Base-by-base conservation (phyloP, 2,888 invertebrate genomes). In the Andricus curvator region DNA sequence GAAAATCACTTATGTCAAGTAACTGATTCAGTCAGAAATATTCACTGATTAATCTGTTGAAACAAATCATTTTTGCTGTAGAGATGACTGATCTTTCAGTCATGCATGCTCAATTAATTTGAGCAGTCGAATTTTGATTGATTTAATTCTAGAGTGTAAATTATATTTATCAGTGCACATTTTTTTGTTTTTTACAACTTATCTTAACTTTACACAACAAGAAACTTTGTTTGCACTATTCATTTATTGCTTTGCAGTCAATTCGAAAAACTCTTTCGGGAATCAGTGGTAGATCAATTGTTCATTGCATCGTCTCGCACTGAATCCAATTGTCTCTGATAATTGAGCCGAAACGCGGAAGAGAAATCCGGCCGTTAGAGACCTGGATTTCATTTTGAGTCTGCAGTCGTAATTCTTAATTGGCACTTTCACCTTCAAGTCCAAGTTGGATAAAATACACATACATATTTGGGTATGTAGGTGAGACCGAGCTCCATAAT, bases 351-450 rank as follows among this genome's bases (percentile, higher is more conserved):
- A n/a, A n/a, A 56, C 9, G 56, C n/a, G 56, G 9, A n/a, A 9
- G 56, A 56, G 9, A n/a, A 56, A 56, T 56, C 56, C 3, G 56
- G 8, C 9, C n/a, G 56, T 56, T 56, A 56, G 3, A 56, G 56
- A 56, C 56, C n/a, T 0, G 20, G 56, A n/a, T n/a, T 56, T 56
- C n/a, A 56, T 56, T 56, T 56, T 56, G 56, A 8, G 56, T n/a
- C 56, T n/a, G 56, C n/a, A 56, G n/a, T 56, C 56, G 20, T 56
- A n/a, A 56, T 56, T 56, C n/a, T 56, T 56, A 56, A 56, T 56
- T 56, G 56, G 56, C n/a, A n/a, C 56, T n/a, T n/a, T 8, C 56
- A n/a, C 56, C 20, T 56, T 56, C n/a, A 56, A 56, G 56, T n/a
- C n/a, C 56, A n/a, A 56, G n/a, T 11, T 56, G 56, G n/a, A 56